Evolutionary conservation across 1,140 invertebrate species (phyloP).

Genomic region (Marisa cornuarietis): DNA sequence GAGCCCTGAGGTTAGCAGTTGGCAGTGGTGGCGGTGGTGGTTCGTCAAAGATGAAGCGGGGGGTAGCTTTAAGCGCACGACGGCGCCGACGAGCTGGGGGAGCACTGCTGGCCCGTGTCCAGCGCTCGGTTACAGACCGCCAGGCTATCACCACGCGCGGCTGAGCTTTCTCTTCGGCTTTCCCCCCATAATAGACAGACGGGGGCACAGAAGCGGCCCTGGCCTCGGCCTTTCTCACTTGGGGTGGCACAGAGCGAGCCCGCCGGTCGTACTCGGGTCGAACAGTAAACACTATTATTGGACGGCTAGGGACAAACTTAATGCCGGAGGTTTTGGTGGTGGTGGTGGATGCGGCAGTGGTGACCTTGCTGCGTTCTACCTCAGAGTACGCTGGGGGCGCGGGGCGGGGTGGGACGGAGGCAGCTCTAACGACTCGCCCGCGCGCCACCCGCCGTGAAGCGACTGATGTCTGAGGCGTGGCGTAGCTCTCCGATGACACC

Average conservation of each 20-base stretch:
- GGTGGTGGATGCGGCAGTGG: slow-evolving; percentile 22
- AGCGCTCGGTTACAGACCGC: too few relatives aligned
- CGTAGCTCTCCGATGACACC: slow-evolving; percentile 42
- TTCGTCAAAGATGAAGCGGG: neutral
- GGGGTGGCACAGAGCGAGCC: neutral
- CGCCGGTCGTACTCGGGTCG: too few relatives aligned
- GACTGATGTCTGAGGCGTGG: slow-evolving; percentile 37
- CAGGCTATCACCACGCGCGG: too few relatives aligned
- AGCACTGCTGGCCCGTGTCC: too few relatives aligned
- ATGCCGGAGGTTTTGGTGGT: neutral
- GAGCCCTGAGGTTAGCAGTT: slow-evolving; percentile 7
- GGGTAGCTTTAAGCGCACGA: neutral
- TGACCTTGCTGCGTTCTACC: slow-evolving; percentile 25
- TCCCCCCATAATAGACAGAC: neutral
- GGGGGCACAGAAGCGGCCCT: slow-evolving; percentile 16
- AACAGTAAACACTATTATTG: slow-evolving; percentile 5
- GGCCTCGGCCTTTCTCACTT: neutral
- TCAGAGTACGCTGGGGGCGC: slow-evolving; percentile 17
- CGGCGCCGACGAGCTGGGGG: too few relatives aligned
- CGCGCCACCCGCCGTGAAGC: slow-evolving; percentile 35
- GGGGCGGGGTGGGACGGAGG: slow-evolving; percentile 26
- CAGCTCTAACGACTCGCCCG: slow-evolving; percentile 18
- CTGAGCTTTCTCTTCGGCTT: neutral
- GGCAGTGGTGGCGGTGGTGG: slow-evolving; percentile 9
- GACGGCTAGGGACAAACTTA: neutral